These are phyloP conservation scores for Sussaba pulchella DNA, from an alignment of 2,888 invertebrate genomes.

Conservation along the genomic window DNA sequence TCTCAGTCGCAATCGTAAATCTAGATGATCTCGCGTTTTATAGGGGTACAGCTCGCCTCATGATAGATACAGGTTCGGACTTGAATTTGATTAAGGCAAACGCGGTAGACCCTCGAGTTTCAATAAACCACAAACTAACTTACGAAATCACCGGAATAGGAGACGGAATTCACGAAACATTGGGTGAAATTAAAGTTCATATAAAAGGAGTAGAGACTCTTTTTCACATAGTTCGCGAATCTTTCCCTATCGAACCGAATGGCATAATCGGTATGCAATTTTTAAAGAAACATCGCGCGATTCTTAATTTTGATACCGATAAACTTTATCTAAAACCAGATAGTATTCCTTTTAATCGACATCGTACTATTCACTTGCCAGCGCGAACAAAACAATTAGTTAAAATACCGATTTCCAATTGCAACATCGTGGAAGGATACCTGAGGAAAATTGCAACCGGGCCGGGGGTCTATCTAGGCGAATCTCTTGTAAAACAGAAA, in stretches of 20 bases:
- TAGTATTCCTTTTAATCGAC: not conserved
- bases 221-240: conserved; percentile 30
- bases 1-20: conserved; percentile 1
- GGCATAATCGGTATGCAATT: conserved; percentile 45
- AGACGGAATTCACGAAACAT: not conserved
- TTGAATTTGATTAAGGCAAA: conserved; percentile 18
- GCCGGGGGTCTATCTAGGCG: not conserved
- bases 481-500: not conserved
- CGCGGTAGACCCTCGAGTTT: not conserved
- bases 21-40: not conserved
- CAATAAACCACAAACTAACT: not conserved
- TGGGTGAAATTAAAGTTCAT: conserved; percentile 18
- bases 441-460: not conserved
- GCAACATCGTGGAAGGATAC: not conserved
- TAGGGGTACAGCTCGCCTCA: not conserved
- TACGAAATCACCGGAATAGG: conserved; percentile 15
- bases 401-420: not conserved
- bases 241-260: conserved; percentile 27
- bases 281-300: conserved; percentile 27
- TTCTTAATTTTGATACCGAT: conserved; percentile 7
- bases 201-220: conserved; percentile 11
- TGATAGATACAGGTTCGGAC: conserved; percentile 37
- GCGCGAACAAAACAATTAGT: not conserved
- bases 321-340: conserved; percentile 1
- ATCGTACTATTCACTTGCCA: not conserved